phyloP scores from a whole-genome alignment of 2,888 invertebrate genomes.

The Dasysyrphus albostriatus region DNA sequence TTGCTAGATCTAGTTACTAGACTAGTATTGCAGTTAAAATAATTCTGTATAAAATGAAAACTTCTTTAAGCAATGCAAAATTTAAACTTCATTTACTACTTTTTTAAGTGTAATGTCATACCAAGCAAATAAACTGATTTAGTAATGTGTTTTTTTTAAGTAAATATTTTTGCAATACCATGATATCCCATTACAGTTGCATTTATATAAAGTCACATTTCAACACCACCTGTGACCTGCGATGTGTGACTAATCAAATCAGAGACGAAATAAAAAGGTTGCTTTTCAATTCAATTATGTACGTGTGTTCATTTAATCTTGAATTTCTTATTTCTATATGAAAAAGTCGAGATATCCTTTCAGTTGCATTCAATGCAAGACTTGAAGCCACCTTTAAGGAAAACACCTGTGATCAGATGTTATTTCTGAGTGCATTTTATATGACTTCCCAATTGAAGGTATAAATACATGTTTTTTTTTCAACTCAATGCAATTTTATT shows the following conservation, averaged over 20 bases:
- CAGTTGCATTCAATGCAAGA: slow-evolving; percentile 7
- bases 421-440: background rate
- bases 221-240: background rate
- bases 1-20: too few species aligned
- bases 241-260: slow-evolving; percentile 3
- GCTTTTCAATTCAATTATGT: slow-evolving; percentile 56
- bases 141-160: background rate
- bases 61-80: too few species aligned
- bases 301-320: slow-evolving; percentile 67
- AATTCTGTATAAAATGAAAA: too few species aligned
- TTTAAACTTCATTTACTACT: too few species aligned
- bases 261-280: background rate
- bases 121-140: background rate
- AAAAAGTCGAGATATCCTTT: slow-evolving; percentile 1
- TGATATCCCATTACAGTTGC: background rate
- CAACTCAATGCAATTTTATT: too few species aligned
- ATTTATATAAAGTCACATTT: background rate
- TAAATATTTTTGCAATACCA: too few species aligned
- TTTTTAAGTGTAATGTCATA: too few species aligned
- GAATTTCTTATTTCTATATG: background rate
- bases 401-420: slow-evolving; percentile 20
- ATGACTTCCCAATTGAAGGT: background rate
- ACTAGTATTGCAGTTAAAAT: too few species aligned
- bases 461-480: background rate
- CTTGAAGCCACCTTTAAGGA: background rate